Percentiles rank a stretch among this genome's conserved stretches.
These are phyloP conservation scores for Caenorhabditis sinica DNA, from an alignment of 2,888 invertebrate species.

Conservation along the genomic window DNA sequence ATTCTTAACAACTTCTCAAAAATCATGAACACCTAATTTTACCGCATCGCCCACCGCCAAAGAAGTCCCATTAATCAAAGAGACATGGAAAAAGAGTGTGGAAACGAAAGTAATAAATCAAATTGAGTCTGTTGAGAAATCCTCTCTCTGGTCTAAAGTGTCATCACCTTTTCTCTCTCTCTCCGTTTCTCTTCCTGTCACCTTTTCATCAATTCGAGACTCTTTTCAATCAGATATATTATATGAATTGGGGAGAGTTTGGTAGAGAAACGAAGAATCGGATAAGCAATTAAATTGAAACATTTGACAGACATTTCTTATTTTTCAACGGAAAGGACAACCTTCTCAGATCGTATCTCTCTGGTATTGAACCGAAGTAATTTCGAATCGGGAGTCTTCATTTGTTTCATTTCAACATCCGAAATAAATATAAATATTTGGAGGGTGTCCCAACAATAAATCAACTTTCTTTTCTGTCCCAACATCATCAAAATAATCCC, in stretches of 20 bases:
- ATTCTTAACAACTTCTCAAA: neutral
- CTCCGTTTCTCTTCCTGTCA: slow-evolving; percentile 34
- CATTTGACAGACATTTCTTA: slow-evolving; percentile 28
- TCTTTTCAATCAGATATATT: slow-evolving; percentile 14
- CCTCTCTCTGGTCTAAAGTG: neutral
- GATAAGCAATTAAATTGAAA: slow-evolving; percentile 60
- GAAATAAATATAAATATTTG: slow-evolving; percentile 39
- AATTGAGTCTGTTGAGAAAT: slow-evolving; percentile 18
- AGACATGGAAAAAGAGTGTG: slow-evolving; percentile 9
- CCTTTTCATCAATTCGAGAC: slow-evolving; percentile 57
- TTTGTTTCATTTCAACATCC: neutral
- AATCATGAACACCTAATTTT: neutral
- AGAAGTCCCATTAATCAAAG: slow-evolving; percentile 9
- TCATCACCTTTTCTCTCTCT: slow-evolving; percentile 1
- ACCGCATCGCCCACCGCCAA: neutral
- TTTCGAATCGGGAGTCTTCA: slow-evolving; percentile 1
- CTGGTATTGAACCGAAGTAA: slow-evolving; percentile 18
- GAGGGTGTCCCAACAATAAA: neutral
- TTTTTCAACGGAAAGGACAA: slow-evolving; percentile 1
- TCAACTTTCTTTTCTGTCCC: neutral
- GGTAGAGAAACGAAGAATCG: slow-evolving; percentile 15
- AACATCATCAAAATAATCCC: slow-evolving; percentile 65
- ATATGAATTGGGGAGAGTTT: slow-evolving; percentile 12
- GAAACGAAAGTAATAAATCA: slow-evolving; percentile 56
- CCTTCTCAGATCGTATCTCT: slow-evolving; percentile 11